Evolutionary conservation across 2,797 vertebrate species (phyloP).

Genomic region (Typhlichthys eigenmanni): DNA sequence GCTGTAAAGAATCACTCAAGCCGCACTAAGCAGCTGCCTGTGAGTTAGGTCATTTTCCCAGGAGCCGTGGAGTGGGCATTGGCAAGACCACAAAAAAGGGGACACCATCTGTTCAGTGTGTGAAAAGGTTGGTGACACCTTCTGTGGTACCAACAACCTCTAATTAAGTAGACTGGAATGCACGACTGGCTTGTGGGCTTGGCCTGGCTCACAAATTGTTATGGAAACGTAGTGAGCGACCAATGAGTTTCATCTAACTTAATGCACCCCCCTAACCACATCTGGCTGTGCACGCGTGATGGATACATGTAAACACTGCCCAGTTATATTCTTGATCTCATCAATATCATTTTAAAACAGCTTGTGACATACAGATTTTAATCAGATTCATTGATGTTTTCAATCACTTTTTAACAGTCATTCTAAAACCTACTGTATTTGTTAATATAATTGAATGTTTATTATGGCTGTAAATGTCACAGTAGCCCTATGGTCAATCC

Average conservation of each 20-base stretch:
- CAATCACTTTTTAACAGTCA: constrained; percentile 3
- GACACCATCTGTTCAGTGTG: constrained; percentile 96
- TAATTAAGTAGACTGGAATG: constrained; percentile 98
- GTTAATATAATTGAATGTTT: constrained; percentile 63
- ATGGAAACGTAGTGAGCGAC: constrained; percentile 80
- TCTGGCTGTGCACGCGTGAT: constrained; percentile 51
- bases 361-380: background rate
- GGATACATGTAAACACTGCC: constrained; percentile 24
- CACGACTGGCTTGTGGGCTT: constrained; percentile 82
- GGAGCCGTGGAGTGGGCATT: constrained; percentile 98
- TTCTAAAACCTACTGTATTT: constrained; percentile 22
- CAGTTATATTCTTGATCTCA: constrained; percentile 30
- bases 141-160: constrained; percentile 98
- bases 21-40: constrained; percentile 98
- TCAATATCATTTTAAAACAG: constrained; percentile 17
- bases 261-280: constrained; percentile 44
- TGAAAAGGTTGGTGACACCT: constrained; percentile 98
- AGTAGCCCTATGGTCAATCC: constrained; percentile 70
- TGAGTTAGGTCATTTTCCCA: constrained; percentile 99
- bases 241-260: constrained; percentile 30
- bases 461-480: constrained; percentile 46
- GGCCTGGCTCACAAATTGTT: constrained; percentile 80
- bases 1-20: constrained; percentile 99
- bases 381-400: constrained; percentile 21
- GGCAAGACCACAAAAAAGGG: constrained; percentile 93